Evolutionary conservation across 1,140 invertebrate genomes (phyloP).

Genomic region (Meloidogyne chitwoodi): DNA sequence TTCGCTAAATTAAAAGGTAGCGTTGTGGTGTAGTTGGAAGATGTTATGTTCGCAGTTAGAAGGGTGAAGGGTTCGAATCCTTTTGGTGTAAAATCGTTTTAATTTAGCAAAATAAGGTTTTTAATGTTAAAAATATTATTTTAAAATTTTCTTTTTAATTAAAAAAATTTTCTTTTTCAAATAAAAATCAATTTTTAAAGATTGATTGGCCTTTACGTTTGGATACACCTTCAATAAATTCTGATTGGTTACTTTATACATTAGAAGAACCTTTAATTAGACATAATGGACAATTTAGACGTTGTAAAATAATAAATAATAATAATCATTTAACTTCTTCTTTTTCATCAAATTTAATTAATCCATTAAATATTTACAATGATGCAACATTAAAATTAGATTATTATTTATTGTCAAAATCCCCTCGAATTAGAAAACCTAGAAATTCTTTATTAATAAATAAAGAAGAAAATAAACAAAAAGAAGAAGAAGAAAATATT

Average conservation of each 20-base stretch:
- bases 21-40: too few species aligned
- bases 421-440: background rate
- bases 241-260: slow-evolving; percentile 35
- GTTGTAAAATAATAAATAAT: slow-evolving; percentile 18
- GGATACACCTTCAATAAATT: background rate
- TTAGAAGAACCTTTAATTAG: slow-evolving; percentile 41
- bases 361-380: slow-evolving; percentile 42
- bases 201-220: slow-evolving; percentile 45
- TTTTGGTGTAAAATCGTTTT: background rate
- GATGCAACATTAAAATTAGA: slow-evolving; percentile 41
- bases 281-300: slow-evolving; percentile 33
- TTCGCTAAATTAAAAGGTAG: too few species aligned
- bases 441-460: background rate
- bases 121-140: too few species aligned
- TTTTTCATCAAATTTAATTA: slow-evolving; percentile 21
- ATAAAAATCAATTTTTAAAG: slow-evolving; percentile 23
- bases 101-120: too few species aligned
- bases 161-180: background rate
- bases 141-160: background rate
- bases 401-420: slow-evolving; percentile 22
- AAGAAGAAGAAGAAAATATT: background rate
- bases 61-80: background rate
- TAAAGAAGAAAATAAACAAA: background rate
- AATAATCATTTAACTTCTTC: slow-evolving; percentile 1
- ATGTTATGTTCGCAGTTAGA: background rate